Percentiles rank a stretch among this genome's conserved stretches.
phyloP scores from a whole-genome alignment of 92 coral and sea anemone species.

The Umimayanthus chanpuru region DNA sequence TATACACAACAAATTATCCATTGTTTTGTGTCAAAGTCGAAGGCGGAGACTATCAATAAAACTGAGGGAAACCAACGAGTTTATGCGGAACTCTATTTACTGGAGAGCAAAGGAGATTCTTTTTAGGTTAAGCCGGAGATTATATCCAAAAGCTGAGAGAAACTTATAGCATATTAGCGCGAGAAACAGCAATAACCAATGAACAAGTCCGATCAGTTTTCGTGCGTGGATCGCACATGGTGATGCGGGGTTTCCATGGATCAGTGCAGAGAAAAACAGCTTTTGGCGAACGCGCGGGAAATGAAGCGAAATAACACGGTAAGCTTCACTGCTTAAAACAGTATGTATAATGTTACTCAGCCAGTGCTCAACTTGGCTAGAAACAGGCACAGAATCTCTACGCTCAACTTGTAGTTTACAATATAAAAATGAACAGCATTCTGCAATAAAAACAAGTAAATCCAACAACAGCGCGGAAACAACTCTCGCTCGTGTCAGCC shows the following conservation, averaged over 20 bases:
- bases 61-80: constrained; percentile 19
- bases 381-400: neutral
- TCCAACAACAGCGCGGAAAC: constrained; percentile 22
- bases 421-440: neutral
- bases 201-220: constrained; percentile 9
- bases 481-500: constrained; percentile 29
- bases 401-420: neutral
- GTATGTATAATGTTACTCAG: neutral
- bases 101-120: constrained; percentile 32
- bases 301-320: constrained; percentile 22
- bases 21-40: constrained; percentile 79
- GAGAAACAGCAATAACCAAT: neutral
- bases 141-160: neutral
- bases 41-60: constrained; percentile 81
- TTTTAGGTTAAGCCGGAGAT: constrained; percentile 8
- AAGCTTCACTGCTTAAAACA: neutral
- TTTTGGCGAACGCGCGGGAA: constrained; percentile 38
- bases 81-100: constrained; percentile 33
- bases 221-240: constrained; percentile 40
- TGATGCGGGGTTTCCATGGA: constrained; percentile 43
- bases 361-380: neutral
- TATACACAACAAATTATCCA: constrained; percentile 84
- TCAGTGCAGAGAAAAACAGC: constrained; percentile 25
- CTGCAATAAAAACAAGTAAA: neutral
- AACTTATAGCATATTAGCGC: constrained; percentile 20